Evolutionary conservation across 2,888 invertebrate species (phyloP), one percentile per base, ranked within the genome.

Genomic region (Drosophila quasianomalipes): DNA sequence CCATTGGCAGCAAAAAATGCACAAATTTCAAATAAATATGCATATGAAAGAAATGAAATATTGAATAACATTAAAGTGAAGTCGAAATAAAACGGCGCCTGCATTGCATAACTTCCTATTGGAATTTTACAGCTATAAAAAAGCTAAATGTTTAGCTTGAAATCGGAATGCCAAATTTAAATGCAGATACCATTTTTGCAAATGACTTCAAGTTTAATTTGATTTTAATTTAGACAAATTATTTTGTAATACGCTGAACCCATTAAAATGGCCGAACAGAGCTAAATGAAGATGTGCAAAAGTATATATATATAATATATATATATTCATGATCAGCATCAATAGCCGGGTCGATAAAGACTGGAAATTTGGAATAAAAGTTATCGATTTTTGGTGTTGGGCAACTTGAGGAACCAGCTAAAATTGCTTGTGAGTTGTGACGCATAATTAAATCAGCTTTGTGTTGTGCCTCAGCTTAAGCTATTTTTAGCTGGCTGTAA

Each of bases 1-100:
- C 61, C 83, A 83, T 67, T 57, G 64, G 41, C 41, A 31, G 10
- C 37, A 31, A 19, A 22, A 47, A 60, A 19, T 49, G 51, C 37
- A 47, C 7, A 47, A 26, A 26, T 47, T 9, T 26, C 16, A 22
- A 49, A 54, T 26, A 54, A 35, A 54, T 35, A 19, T 35, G 33
- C 52, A 12, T 22, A 12, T 22, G 22, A 47, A 33, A 33, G 33
- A 30, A 37, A 19, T 33, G 33, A 39, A 47, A 47, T 28, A 70
- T 55, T 55, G 31, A 68, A 68, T 70, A 49, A 49, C 54, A 54
- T 33, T 28, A 26, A 37, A n/a, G n/a, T 5, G 70, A 54, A 70
- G 16, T 7, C 4, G 16, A 3, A n/a, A 22, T 31, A 37, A 1
- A 7, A 5, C 28, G 35, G n/a, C 68, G 69, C 47, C 55, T 37